These are phyloP conservation scores for Scaptomyza polygonia DNA, from an alignment of 2,888 invertebrate genomes.

Conservation along the genomic window DNA sequence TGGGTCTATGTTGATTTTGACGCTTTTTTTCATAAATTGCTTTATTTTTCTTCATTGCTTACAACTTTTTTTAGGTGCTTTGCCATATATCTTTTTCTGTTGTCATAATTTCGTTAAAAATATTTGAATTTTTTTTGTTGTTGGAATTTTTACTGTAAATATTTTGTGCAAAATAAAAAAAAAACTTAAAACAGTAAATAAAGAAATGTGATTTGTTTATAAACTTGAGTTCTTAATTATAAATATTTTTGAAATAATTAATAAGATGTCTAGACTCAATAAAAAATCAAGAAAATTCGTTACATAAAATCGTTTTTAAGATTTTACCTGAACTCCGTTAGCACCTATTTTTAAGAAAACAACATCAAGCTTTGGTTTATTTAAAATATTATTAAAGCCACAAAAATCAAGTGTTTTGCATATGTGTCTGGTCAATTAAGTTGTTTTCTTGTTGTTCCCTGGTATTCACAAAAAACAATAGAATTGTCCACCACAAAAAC, in stretches of 20 bases:
- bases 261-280: background rate
- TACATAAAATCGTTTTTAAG: no score
- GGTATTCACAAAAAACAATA: background rate
- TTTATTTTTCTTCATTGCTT: background rate
- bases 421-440: slow-evolving; percentile 3
- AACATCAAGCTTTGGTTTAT: background rate
- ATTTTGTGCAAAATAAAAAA: background rate
- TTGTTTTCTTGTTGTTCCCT: background rate
- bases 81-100: background rate
- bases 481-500: slow-evolving; percentile 12
- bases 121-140: background rate
- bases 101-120: background rate
- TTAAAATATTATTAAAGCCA: background rate
- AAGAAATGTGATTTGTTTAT: background rate
- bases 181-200: background rate
- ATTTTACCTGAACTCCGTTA: background rate
- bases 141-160: no score
- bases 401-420: background rate
- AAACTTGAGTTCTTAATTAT: background rate
- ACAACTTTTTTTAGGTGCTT: background rate
- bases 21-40: background rate
- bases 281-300: background rate
- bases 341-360: background rate
- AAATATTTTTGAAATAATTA: background rate
- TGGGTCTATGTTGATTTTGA: background rate